Percentiles rank a stretch among this genome's conserved stretches.
These are phyloP conservation scores for Platygyra sinensis DNA, from an alignment of 64 coral and sea anemone species.

Conservation along the genomic window DNA sequence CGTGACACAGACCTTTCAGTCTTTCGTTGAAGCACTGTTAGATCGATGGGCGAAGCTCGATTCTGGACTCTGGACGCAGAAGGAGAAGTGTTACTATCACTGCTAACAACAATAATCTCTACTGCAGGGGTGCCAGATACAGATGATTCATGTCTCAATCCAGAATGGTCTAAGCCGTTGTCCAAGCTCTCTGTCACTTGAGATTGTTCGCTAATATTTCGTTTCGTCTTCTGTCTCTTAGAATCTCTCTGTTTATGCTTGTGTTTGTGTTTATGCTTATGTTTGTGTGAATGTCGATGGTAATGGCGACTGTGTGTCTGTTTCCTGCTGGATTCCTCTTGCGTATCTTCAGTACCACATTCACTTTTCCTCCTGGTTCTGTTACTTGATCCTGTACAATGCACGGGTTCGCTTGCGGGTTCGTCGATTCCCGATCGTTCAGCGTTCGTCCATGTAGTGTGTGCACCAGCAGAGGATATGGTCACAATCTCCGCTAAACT, in stretches of 20 bases:
- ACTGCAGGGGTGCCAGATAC: background rate
- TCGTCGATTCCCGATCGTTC: background rate
- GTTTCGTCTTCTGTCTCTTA: background rate
- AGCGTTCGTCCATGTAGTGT: background rate
- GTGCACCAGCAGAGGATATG: background rate
- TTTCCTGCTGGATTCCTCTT: background rate
- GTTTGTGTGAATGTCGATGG: conserved; percentile 51
- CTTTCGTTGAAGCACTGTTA: background rate
- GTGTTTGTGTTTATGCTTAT: conserved; percentile 55
- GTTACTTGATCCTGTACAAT: background rate
- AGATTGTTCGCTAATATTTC: background rate
- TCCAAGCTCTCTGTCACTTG: background rate
- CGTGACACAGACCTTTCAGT: background rate
- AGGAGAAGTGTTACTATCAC: conserved; percentile 1
- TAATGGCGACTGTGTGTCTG: background rate
- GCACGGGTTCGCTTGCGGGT: background rate
- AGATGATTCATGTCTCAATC: background rate
- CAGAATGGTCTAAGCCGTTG: background rate
- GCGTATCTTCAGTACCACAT: background rate
- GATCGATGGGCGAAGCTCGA: background rate
- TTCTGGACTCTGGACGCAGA: too few species aligned
- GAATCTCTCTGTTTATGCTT: conserved; percentile 41
- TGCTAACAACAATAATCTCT: background rate
- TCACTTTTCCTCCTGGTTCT: background rate
- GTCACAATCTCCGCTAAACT: conserved; percentile 1